Evolutionary conservation across 2,888 invertebrate species (phyloP), one percentile per base, ranked within the genome.

Genomic region (Archips xylosteana): DNA sequence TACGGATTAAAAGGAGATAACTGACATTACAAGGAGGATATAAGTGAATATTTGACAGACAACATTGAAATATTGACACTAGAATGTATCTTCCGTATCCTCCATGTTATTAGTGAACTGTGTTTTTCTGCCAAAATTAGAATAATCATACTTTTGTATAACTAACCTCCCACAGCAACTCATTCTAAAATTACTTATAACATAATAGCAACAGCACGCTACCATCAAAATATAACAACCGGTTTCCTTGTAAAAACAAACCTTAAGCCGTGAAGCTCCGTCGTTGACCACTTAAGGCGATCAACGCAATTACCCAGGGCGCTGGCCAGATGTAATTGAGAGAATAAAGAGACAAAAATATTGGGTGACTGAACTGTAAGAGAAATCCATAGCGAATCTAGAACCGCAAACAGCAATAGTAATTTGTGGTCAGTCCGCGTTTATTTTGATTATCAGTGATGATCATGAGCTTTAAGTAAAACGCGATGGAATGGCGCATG

Each of bases 211-310:
- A 39, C 39, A 62, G 62, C 49, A 59, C 39, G 62, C 62, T 23
- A 36, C 61, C 32, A 54, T 70, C 49, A 66, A 61, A 75, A 76
- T 62, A 77, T 80, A 82, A 83, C 75, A 75, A 81, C 72, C 54
- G 54, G 69, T 76, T 80, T 78, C 75, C 78, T 77, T 79, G 78
- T 78, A 79, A 68, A 70, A 54, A 70, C 77, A 74, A 74, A 70
- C 49, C 57, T 63, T 61, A 34, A 66, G 49, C 63, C 59, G 54
- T 23, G 65, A 71, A n/a, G 68, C 65, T 61, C 74, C 70, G 77
- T 76, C 79, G 78, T 77, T 79, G 75, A 81, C 80, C 86, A 87
- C 83, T 87, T 86, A 78, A 81, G 82, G 79, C 72, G 75, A 82
- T 71, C 86, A 85, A 86, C 86, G 85, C 85, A 77, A 80, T 74